Conservation (phyloP, 1,140 invertebrate species). For the Idris sp. region DNA sequence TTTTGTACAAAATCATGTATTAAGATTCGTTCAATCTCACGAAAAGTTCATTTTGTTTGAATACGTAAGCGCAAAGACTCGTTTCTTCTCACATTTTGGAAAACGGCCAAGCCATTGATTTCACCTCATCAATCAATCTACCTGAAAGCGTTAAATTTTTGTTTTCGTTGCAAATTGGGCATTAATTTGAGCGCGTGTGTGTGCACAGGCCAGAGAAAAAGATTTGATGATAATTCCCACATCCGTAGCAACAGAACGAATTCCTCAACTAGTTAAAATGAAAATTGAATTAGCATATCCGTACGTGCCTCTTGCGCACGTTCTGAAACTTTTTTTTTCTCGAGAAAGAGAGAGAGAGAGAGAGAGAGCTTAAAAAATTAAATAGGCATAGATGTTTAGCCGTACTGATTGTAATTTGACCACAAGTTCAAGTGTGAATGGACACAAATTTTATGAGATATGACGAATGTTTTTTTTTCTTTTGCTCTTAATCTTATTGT, state of each 20-base stretch:
- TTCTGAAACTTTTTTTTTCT: slow-evolving; percentile 40
- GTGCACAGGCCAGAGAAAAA: slow-evolving; percentile 15
- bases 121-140: too few relatives aligned
- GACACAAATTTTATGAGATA: slow-evolving; percentile 36
- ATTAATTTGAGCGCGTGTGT: slow-evolving; percentile 5
- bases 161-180: too few relatives aligned
- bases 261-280: slow-evolving; percentile 53
- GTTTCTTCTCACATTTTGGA: too few relatives aligned
- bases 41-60: too few relatives aligned
- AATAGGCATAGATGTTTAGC: too few relatives aligned
- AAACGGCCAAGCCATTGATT: too few relatives aligned
- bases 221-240: slow-evolving; percentile 36
- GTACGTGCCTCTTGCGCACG: slow-evolving; percentile 44
- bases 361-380: too few relatives aligned
- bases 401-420: slow-evolving; percentile 41
- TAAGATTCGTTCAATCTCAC: too few relatives aligned
- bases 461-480: slow-evolving; percentile 14
- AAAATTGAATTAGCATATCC: slow-evolving; percentile 55
- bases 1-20: too few relatives aligned
- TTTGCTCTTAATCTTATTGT: too few relatives aligned
- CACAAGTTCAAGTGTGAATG: slow-evolving; percentile 45
- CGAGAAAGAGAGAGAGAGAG: too few relatives aligned
- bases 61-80: too few relatives aligned
- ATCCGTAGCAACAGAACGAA: slow-evolving; percentile 48
- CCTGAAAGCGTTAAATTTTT: slow-evolving; percentile 1